These are phyloP conservation scores for Sus cebifrons DNA, from an alignment of 2,797 vertebrate species.

Conservation along the genomic window DNA sequence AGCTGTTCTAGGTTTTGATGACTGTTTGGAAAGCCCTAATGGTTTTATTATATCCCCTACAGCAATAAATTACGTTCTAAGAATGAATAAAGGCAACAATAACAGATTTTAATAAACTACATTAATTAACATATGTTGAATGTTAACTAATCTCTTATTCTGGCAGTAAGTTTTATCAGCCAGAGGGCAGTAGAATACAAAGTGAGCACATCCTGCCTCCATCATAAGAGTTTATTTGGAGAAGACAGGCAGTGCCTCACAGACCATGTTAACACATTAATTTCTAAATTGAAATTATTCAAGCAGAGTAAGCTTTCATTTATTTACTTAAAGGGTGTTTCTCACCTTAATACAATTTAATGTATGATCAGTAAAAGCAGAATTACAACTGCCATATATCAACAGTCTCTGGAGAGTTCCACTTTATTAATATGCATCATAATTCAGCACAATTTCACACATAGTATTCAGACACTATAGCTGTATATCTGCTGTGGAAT, in stretches of 20 bases:
- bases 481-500: conserved; percentile 67
- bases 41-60: conserved; percentile 71
- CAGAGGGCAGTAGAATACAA: conserved; percentile 74
- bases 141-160: conserved; percentile 74
- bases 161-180: conserved; percentile 72
- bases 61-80: conserved; percentile 75
- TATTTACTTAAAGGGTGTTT: conserved; percentile 84
- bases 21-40: conserved; percentile 66
- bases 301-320: conserved; percentile 75
- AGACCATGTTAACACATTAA: conserved; percentile 72
- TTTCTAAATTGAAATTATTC: conserved; percentile 80
- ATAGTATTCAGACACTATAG: neutral
- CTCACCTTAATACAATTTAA: conserved; percentile 76
- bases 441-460: conserved; percentile 80
- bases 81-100: conserved; percentile 76
- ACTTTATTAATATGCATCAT: conserved; percentile 68
- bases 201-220: neutral
- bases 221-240: conserved; percentile 41
- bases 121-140: conserved; percentile 80
- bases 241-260: conserved; percentile 32
- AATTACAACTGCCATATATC: conserved; percentile 73
- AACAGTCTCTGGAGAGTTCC: conserved; percentile 72
- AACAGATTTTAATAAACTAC: conserved; percentile 79
- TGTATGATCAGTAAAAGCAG: conserved; percentile 74
- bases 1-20: conserved; percentile 6